Evolutionary conservation across 2,113 vertebrate genomes (phyloP).

Genomic region (Ardeotis arabs): DNA sequence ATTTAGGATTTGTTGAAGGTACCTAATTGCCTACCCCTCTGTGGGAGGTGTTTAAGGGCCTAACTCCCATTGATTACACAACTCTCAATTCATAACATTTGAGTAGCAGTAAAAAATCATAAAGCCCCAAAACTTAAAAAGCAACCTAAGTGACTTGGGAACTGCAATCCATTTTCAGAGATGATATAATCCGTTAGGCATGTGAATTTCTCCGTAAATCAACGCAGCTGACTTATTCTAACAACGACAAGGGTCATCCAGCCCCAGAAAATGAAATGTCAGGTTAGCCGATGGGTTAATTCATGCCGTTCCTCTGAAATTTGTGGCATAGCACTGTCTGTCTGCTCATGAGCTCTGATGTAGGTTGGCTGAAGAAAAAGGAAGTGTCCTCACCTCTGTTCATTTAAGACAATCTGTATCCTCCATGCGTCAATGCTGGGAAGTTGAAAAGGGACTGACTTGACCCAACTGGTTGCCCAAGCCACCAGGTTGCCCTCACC

Average conservation of each 20-base stretch:
- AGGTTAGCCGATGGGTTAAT: background rate
- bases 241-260: background rate
- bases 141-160: background rate
- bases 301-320: background rate
- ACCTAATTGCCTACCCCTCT: background rate
- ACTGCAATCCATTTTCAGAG: background rate
- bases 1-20: background rate
- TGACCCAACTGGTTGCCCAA: background rate
- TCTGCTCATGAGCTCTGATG: background rate
- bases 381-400: background rate
- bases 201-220: background rate
- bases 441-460: background rate
- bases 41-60: background rate
- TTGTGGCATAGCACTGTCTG: background rate
- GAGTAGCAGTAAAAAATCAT: background rate
- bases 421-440: background rate
- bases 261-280: background rate
- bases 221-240: background rate
- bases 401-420: background rate
- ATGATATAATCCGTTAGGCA: background rate
- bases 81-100: background rate
- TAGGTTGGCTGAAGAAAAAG: background rate
- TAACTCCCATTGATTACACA: background rate
- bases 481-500: background rate
- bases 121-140: slow-evolving; percentile 4